Evolutionary conservation across 2,797 vertebrate genomes (phyloP), one percentile per base, ranked within the genome.

Genomic region (Thamnophis elegans): DNA sequence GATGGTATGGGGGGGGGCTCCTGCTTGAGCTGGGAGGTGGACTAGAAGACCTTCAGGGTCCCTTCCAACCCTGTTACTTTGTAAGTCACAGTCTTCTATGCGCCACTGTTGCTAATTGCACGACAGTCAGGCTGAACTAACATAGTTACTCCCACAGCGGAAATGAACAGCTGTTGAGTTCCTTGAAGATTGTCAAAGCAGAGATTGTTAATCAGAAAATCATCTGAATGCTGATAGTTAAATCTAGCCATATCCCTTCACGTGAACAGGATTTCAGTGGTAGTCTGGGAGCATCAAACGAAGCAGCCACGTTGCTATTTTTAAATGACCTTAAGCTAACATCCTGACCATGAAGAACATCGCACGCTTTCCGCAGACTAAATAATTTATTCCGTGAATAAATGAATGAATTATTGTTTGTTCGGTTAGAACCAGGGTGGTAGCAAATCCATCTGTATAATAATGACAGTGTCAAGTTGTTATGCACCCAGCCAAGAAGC

Each of bases 381-480:
- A 56, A 51, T 68, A 88, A 90, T n/a, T 51, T 87, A 89, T 26
- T 73, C 54, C 18, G 92, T 90, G 93, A 56, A 93, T 54, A 90
- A 90, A 92, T 78, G 85, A 91, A 94, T 94, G 91, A 93, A 94
- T 89, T 0, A 1, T 78, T 92, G 55, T 92, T 91, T 89, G n/a
- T 18, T 93, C 56, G 25, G 14, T n/a, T 54, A n/a, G 28, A 62
- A 28, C 59, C n/a, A 54, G 5, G 82, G 91, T 92, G 91, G 88
- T 32, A 92, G 51, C 89, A 93, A 86, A 89, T 87, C 60, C 92
- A 47, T 95, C 78, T 93, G 92, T 91, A 90, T 93, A 47, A 90
- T 94, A 36, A 65, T 95, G 85, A 47, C 95, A 95, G 93, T 51
- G 88, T 90, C 94, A 95, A 94, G 28, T 0, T 58, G 65, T 94